Evolutionary conservation across 2,113 vertebrate genomes (phyloP).

Genomic region (Bos javanicus): DNA sequence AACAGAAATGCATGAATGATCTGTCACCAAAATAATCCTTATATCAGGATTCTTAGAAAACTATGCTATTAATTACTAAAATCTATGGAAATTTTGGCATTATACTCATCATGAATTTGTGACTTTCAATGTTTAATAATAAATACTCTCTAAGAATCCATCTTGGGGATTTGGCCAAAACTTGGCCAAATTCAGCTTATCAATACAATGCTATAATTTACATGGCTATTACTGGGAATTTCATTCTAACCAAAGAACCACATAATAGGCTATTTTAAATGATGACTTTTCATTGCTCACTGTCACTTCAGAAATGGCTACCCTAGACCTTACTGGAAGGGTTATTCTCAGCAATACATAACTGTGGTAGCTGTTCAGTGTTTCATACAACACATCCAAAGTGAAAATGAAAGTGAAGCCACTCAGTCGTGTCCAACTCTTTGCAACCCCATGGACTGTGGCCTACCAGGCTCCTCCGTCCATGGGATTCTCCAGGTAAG

Average conservation of each 20-base stretch:
- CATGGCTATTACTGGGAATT: neutral
- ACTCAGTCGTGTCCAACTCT: too few relatives aligned
- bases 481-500: too few relatives aligned
- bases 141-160: neutral
- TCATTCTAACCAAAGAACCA: neutral
- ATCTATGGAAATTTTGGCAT: neutral
- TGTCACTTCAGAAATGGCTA: neutral
- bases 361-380: neutral
- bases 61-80: neutral
- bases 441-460: too few relatives aligned
- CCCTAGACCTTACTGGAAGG: neutral
- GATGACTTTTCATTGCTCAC: neutral
- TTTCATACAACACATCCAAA: neutral
- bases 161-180: neutral
- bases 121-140: neutral
- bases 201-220: neutral
- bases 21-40: neutral
- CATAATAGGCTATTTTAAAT: neutral
- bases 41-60: neutral
- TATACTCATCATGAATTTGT: neutral
- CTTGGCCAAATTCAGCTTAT: neutral
- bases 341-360: neutral
- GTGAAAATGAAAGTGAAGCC: too few relatives aligned
- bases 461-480: too few relatives aligned
- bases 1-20: neutral